Percentiles rank a stretch among this genome's conserved stretches.
Evolutionary conservation across 1,140 invertebrate genomes (phyloP).

Genomic region (Metaphire vulgaris): DNA sequence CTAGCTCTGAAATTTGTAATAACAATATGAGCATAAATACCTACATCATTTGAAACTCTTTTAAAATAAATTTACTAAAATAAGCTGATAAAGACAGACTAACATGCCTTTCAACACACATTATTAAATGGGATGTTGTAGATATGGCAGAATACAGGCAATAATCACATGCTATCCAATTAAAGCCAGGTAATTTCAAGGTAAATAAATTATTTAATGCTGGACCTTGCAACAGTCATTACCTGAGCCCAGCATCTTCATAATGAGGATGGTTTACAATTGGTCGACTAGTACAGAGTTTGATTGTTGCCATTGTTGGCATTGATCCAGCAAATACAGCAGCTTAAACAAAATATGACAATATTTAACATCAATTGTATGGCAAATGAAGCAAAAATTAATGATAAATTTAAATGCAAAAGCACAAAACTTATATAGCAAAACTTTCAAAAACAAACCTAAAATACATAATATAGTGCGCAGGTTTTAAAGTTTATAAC

Average conservation of each 20-base stretch:
- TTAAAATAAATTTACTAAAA: background rate
- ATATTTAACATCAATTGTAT: too few species aligned
- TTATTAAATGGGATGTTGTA: background rate
- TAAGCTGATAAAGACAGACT: background rate
- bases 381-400: too few species aligned
- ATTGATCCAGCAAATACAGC: slow-evolving; percentile 76
- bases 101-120: background rate
- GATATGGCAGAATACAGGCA: background rate
- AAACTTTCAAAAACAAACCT: too few species aligned
- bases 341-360: slow-evolving; percentile 49
- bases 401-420: too few species aligned
- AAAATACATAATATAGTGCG: too few species aligned
- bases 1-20: slow-evolving; percentile 57
- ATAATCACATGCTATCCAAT: too few species aligned
- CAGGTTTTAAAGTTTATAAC: too few species aligned
- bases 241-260: slow-evolving; percentile 53
- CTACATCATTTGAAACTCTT: background rate
- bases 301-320: slow-evolving; percentile 72
- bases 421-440: too few species aligned
- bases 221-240: too few species aligned
- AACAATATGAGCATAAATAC: background rate
- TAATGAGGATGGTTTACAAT: slow-evolving; percentile 63
- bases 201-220: too few species aligned
- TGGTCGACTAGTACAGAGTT: slow-evolving; percentile 66
- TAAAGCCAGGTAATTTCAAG: too few species aligned